A percentile compares a stretch with the other conserved stretches of the same genome.
Conservation (phyloP, 2,888 invertebrate species). For the Imbricaverruca yamaguchii region DNA sequence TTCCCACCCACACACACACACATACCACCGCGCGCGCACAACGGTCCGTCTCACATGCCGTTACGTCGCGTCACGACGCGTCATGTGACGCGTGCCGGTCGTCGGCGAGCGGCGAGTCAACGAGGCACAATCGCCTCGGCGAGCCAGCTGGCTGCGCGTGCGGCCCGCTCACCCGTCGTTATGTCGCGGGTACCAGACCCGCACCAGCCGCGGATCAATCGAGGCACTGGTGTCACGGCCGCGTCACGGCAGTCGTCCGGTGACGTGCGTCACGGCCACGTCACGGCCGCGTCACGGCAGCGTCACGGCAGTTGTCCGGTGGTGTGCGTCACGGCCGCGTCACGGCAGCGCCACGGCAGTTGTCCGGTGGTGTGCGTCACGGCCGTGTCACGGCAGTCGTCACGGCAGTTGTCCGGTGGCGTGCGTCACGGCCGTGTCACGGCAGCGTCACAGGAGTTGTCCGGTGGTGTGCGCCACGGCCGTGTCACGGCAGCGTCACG, state of each 20-base stretch:
- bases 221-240: background rate
- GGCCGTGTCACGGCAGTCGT: too few species aligned
- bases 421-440: too few species aligned
- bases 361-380: too few species aligned
- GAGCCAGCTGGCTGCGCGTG: background rate
- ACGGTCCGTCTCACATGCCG: too few species aligned
- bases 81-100: background rate
- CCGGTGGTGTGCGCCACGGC: background rate
- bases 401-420: too few species aligned
- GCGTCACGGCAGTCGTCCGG: background rate
- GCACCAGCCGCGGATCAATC: constrained; percentile 1
- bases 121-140: background rate
- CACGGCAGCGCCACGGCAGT: too few species aligned
- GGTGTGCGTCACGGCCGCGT: too few species aligned
- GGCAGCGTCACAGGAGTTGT: background rate
- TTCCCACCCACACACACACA: too few species aligned
- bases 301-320: too few species aligned
- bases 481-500: constrained; percentile 7
- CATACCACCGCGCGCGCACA: too few species aligned
- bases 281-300: background rate
- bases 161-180: background rate
- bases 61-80: background rate
- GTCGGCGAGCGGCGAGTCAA: background rate
- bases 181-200: background rate
- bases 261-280: background rate